These are phyloP conservation scores for Montipora efflorescens DNA, from an alignment of 64 coral and sea anemone species.

Conservation along the genomic window DNA sequence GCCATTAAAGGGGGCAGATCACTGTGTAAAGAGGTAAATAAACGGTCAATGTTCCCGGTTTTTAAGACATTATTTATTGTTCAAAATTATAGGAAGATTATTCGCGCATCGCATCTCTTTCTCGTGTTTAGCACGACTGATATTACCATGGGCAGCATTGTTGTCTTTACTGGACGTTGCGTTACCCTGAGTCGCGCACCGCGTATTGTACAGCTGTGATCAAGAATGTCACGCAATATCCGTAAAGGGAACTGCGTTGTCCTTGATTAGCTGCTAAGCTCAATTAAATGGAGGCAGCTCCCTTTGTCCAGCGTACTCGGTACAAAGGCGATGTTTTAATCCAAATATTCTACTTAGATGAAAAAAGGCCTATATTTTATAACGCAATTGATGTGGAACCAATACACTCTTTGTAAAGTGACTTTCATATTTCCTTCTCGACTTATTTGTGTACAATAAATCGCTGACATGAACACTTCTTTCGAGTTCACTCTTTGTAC, in stretches of 20 bases:
- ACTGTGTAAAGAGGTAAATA: conserved; percentile 44
- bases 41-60: conserved; percentile 45
- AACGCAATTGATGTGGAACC: conserved; percentile 40
- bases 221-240: background rate
- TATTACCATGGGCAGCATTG: conserved; percentile 2
- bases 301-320: conserved; percentile 12
- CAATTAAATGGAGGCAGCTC: background rate
- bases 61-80: conserved; percentile 67
- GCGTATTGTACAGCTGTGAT: background rate
- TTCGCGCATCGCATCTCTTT: conserved; percentile 25
- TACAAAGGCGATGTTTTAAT: conserved; percentile 31
- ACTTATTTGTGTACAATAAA: conserved; percentile 63
- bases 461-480: conserved; percentile 15
- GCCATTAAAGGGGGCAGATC: conserved; percentile 8
- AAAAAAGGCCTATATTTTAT: conserved; percentile 60
- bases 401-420: conserved; percentile 57
- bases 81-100: conserved; percentile 66
- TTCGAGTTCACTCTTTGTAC: background rate
- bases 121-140: conserved; percentile 10
- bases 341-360: conserved; percentile 34
- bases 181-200: background rate
- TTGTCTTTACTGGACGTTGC: background rate
- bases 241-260: background rate
- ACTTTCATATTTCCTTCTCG: conserved; percentile 54
- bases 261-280: conserved; percentile 7